Evolutionary conservation across 2,113 vertebrate species (phyloP).

Genomic region (Varanus komodoensis): DNA sequence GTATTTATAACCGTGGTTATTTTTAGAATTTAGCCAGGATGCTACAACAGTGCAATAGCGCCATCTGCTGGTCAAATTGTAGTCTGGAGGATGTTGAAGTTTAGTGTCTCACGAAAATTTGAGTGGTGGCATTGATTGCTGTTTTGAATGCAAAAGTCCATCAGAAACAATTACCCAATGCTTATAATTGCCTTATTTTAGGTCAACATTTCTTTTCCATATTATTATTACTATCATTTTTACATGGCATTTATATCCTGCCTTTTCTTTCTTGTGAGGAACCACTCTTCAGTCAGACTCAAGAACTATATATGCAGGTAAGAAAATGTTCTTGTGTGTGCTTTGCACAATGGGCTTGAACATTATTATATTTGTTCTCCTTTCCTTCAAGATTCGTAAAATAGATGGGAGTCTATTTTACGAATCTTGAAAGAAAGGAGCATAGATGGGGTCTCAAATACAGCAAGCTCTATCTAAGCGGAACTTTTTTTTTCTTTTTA

Average conservation of each 20-base stretch:
- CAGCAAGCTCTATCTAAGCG: neutral
- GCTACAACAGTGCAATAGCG: slow-evolving; percentile 30
- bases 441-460: neutral
- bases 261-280: too few species aligned
- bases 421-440: too few species aligned
- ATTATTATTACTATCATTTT: neutral
- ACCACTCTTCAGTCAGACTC: neutral
- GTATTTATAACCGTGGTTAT: accelerated
- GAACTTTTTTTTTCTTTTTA: too few species aligned
- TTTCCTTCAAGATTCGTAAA: neutral
- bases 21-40: accelerated
- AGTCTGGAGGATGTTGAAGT: neutral
- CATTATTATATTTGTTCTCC: accelerated
- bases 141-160: neutral
- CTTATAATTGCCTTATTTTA: neutral
- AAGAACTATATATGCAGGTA: neutral
- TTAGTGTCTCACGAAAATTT: neutral
- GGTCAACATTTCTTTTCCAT: neutral
- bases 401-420: too few species aligned
- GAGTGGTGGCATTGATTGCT: neutral
- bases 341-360: neutral
- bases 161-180: neutral
- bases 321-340: neutral
- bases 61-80: slow-evolving; percentile 63
- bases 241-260: too few species aligned